Evolutionary conservation across 2,113 vertebrate genomes (phyloP), one percentile per base, ranked within the genome.

Genomic region (Himantopus leucocephalus): DNA sequence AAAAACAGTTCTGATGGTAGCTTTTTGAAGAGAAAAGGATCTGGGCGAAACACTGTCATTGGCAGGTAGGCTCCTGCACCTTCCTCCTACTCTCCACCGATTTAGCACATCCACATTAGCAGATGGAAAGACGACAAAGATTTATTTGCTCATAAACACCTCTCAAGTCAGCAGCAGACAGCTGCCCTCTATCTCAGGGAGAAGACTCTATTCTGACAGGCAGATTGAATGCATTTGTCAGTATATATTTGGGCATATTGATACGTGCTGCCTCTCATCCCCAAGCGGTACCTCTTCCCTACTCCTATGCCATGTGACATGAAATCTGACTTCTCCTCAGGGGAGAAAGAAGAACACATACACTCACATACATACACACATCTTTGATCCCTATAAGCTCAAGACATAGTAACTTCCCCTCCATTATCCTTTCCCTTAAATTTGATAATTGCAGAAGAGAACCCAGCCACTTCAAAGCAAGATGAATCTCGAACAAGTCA

Each of bases 71-170:
- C 30, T 74, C 58, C 67, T 67, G 48, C 12, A 4, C 53, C 48
- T 87, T 90, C 80, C 77, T 89, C 81, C 91, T 87, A 81, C 66
- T 58, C 79, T 83, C 75, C 43, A 67, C 62, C 6, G 2, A 66
- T 76, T 92, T 62, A 92, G 73, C 41, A 89, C 52, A 93, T 79
- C 45, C 60, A 56, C 62, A 66, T 85, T 55, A 95, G 84, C 80
- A 92, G 91, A 94, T 50, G 70, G 76, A 85, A 95, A 85, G 56
- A 58, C 0, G 9, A 94, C 74, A 76, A 87, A 91, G 73, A 94
- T 82, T 75, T 94, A 94, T 90, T 87, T 91, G 80, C 74, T 95
- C 70, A 87, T 85, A 92, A 94, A 73, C 80, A 79, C 70, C 59
- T 92, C 83, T 72, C 86, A 53, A 92, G 76, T 85, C 88, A 94